Conservation (phyloP, 1,140 invertebrate genomes). For the Drosophila sturtevanti region DNA sequence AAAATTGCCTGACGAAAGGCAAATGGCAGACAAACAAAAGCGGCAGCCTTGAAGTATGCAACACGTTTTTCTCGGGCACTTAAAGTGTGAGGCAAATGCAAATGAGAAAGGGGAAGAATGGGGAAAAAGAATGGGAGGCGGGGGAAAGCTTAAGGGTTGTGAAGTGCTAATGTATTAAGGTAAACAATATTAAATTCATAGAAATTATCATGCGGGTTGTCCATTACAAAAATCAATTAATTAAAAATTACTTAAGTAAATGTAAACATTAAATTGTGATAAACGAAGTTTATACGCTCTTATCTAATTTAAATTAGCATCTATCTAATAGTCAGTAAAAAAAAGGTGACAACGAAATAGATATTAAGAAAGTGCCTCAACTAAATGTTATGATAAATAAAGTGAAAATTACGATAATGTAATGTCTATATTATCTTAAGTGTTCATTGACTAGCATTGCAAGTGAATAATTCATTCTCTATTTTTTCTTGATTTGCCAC, state of each 20-base stretch:
- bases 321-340: too few species aligned
- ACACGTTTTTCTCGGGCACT: slow-evolving; percentile 44
- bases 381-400: not conserved
- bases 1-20: slow-evolving; percentile 39
- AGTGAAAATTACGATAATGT: too few species aligned
- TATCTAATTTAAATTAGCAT: not conserved
- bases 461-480: not conserved
- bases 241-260: not conserved
- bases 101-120: slow-evolving; percentile 10
- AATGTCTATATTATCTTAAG: not conserved
- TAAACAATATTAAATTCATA: slow-evolving; percentile 1
- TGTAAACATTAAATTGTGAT: not conserved
- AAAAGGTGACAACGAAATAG: too few species aligned
- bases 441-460: not conserved
- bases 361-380: too few species aligned
- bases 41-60: slow-evolving; percentile 72
- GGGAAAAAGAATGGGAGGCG: not conserved
- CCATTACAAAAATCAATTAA: slow-evolving; percentile 9
- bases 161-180: not conserved
- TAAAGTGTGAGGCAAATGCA: not conserved
- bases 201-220: slow-evolving; percentile 33
- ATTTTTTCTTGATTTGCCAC: slow-evolving; percentile 2
- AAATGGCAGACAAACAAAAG: slow-evolving; percentile 63
- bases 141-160: not conserved
- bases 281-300: not conserved